phyloP scores from a whole-genome alignment of 2,797 vertebrate genomes.

The Anniella stebbinsi region DNA sequence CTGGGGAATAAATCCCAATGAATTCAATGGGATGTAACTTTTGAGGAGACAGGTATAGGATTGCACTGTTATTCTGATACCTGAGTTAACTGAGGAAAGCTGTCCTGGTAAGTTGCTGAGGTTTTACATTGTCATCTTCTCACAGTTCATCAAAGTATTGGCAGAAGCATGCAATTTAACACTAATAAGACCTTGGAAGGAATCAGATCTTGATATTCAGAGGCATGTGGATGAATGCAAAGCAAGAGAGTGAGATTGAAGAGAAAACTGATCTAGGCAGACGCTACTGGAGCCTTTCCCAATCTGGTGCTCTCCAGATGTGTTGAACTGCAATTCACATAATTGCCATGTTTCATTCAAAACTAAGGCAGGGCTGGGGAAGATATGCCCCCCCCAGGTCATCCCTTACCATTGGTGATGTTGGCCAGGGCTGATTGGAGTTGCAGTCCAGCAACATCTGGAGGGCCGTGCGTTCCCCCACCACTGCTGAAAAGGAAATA shows the following conservation, averaged over 20 bases:
- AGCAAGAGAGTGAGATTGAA: not conserved
- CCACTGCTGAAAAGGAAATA: not conserved
- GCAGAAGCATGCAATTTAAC: not conserved
- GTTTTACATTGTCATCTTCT: not conserved
- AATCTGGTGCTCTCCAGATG: too few species aligned
- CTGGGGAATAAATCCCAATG: too few species aligned
- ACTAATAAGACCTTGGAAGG: not conserved
- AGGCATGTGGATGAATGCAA: not conserved
- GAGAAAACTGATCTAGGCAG: not conserved
- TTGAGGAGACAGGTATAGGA: not conserved
- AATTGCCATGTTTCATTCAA: not conserved
- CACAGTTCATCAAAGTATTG: not conserved
- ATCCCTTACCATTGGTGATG: not conserved
- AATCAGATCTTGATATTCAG: not conserved
- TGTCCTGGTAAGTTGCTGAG: not conserved
- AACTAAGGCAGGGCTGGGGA: not conserved
- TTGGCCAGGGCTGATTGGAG: not conserved
- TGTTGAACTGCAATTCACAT: too few species aligned
- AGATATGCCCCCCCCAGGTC: too few species aligned
- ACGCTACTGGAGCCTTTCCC: too few species aligned
- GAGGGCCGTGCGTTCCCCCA: not conserved
- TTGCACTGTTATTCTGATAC: not conserved
- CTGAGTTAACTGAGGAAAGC: too few species aligned
- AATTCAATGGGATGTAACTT: not conserved
- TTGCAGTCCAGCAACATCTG: too few species aligned